Evolutionary conservation across 2,113 vertebrate species (phyloP), one percentile per base, ranked within the genome.

Genomic region (Sialia sialis): DNA sequence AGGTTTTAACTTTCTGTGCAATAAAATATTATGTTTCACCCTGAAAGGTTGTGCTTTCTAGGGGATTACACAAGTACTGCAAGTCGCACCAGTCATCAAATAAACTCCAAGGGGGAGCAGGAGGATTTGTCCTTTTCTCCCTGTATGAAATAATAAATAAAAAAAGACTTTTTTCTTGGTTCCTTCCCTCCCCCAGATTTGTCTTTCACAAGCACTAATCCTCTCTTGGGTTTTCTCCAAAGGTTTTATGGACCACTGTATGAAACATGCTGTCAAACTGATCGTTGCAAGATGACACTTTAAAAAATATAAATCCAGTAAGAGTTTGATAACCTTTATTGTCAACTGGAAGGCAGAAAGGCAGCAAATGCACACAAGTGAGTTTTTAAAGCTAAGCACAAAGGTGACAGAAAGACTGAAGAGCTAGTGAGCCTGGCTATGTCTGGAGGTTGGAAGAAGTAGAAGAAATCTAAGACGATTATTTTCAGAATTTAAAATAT

Each of bases 281-380:
- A 96, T 96, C 64, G 30, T 21, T 89, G 78, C 39, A 80, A 87
- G 66, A 91, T 91, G 87, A 95, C 87, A 95, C 43, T 63, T 84
- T 21, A 54, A 92, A 92, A 87, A 80, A 87, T 78, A 93, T 32
- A 85, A 94, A 95, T 92, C 68, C 29, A 41, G 58, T 39, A 74
- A 72, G 52, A 84, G 16, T 6, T 2, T 84, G 73, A 91, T 87
- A 92, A 87, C 84, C 81, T 95, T 95, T 52, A 46, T 74, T 87
- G 86, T 96, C 86, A 96, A 95, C 88, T 29, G n/a, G 51, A 86
- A 94, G 78, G 63, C 25, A 93, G 79, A 96, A 94, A 92, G 29
- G 59, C 9, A 8, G 76, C 16, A 74, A 88, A 56, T 56, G 43
- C 21, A 79, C 75, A 91, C 66, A 78, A 67, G 58, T 84, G 52